Base-by-base conservation (phyloP, 1,140 invertebrate species). In the Caenorhabditis tropicalis region DNA sequence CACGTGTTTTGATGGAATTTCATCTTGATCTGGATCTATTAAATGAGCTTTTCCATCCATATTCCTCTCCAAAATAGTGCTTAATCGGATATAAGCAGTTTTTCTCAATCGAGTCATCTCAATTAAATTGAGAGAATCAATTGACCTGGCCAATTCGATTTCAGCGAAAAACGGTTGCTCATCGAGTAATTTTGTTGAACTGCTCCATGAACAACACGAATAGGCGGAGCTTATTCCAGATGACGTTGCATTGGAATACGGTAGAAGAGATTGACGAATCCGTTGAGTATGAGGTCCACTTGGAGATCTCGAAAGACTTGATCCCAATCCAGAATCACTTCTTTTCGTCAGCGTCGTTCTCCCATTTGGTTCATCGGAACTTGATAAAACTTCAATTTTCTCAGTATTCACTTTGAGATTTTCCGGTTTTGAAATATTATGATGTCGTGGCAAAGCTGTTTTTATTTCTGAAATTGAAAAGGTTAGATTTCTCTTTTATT, bases 291-390 rank as follows among this genome's bases (percentile, higher is more conserved):
- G 81, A 9, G 84, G 84, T 33, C 79, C 84, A 74, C 84, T 84
- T 21, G 83, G 83, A 7, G 70, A 80, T 36, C 84, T 15, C 7
- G 84, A 85, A 31, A 85, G 80, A 36, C 36, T 49, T 36, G 84
- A 85, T 43, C 84, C 84, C 10, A 85, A 49, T 24, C 84, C 84
- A 24, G 84, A 85, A 58, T 85, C 84, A 56, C 48, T 56, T 65
- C 70, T 70, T 36, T 65, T 84, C 31, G 70, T 84, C 10, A 43
- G 60, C 2, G 70, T 80, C 46, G 48, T 79, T 49, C 48, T 48
- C 6, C 70, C 56, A 2, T 60, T 60, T 21, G 81, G 51, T 49
- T 82, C 39, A 16, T 82, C 56, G 9, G 53, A 53, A 16, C 81
- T 31, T 43, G 49, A 58, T 2, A 82, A 19, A 2, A 60, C 53